Evolutionary conservation across 2,113 vertebrate genomes (phyloP).

Genomic region (Tricholaema leucomelas): DNA sequence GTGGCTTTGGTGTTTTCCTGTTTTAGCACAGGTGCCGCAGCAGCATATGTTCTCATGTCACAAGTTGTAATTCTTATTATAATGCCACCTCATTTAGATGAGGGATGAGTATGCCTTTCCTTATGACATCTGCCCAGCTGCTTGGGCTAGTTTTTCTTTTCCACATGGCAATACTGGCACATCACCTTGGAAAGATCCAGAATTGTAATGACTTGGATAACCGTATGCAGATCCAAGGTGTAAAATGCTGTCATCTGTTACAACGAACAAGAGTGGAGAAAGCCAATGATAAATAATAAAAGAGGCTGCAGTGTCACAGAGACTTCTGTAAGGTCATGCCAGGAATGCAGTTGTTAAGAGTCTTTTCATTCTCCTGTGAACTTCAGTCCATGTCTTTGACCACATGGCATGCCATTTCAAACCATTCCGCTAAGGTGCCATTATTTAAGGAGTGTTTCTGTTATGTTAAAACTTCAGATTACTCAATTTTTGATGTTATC

Average conservation of each 20-base stretch:
- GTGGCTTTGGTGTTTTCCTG: neutral
- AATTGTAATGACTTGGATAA: neutral
- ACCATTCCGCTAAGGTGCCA: neutral
- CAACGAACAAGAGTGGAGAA: neutral
- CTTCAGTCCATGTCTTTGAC: neutral
- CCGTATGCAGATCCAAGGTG: neutral
- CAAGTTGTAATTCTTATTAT: neutral
- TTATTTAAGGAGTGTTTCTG: neutral
- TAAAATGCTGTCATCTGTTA: neutral
- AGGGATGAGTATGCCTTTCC: neutral
- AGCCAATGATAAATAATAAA: neutral
- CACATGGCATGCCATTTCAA: neutral
- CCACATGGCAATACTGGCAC: neutral
- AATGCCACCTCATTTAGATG: neutral
- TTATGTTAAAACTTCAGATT: neutral
- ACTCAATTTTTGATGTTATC: neutral
- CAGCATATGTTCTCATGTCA: neutral
- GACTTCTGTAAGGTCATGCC: neutral
- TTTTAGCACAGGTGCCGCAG: slow-evolving; percentile 11
- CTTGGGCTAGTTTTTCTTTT: neutral
- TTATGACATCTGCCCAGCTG: neutral
- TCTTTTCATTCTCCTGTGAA: neutral
- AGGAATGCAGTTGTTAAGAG: neutral
- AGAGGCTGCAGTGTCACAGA: neutral
- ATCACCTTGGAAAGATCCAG: neutral